phyloP scores from a whole-genome alignment of 2,797 vertebrate genomes.

The Nyctalus aviator region DNA sequence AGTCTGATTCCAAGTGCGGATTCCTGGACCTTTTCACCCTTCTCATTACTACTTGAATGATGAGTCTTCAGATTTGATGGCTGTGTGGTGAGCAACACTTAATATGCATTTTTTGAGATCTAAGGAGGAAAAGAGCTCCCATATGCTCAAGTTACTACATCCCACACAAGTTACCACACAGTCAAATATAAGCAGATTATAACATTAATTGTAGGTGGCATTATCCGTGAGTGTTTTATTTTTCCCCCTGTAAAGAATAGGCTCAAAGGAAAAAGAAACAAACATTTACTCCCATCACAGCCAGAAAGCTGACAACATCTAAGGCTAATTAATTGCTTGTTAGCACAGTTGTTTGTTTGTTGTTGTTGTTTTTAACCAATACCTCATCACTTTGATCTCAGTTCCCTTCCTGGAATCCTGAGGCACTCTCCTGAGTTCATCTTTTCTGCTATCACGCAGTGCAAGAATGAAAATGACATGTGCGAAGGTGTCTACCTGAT shows the following conservation, averaged over 20 bases:
- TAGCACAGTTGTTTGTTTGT: neutral
- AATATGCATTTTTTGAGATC: neutral
- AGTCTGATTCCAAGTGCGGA: neutral
- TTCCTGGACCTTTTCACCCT: neutral
- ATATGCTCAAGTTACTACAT: neutral
- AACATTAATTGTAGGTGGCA: neutral
- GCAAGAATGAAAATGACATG: neutral
- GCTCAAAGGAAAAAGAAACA: neutral
- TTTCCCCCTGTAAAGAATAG: neutral
- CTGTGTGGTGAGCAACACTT: neutral
- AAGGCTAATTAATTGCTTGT: constrained; percentile 59
- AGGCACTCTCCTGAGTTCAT: neutral
- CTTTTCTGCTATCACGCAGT: neutral
- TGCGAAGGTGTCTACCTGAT: neutral
- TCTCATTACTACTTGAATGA: neutral
- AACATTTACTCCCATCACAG: neutral
- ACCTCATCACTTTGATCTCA: constrained; percentile 39
- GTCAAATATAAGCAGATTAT: neutral
- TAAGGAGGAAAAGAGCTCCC: neutral
- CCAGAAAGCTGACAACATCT: constrained; percentile 44
- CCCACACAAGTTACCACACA: neutral
- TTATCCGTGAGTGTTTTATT: neutral
- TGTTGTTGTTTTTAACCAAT: neutral
- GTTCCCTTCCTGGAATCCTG: neutral
- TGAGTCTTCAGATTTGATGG: neutral